Evolutionary conservation across 1,140 invertebrate species (phyloP), one percentile per base, ranked within the genome.

Genomic region (Seison nebaliae): DNA sequence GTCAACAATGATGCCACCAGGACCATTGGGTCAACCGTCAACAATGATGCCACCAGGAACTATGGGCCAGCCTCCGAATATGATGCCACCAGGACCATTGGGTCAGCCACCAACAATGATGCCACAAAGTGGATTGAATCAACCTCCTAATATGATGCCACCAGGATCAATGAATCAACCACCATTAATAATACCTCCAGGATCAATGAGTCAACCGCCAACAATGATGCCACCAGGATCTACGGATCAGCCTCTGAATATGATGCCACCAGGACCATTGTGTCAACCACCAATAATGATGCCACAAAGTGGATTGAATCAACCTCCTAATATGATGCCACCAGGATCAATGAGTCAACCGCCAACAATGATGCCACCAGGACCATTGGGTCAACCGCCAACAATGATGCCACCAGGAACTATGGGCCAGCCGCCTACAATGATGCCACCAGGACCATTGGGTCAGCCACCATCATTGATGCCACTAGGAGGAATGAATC

Each of bases 241-340:
- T 6, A 23, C n/a, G 5, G 11, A 5, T 11, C 5, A 5, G 5
- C 18, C 30, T 9, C 30, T 18, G 7, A 16, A 14, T 4, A 21
- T 23, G 26, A 20, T 23, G 8, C 21, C 34, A 24, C 15, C 6
- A 2, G 12, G 7, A 22, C 17, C 21, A 3, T 26, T 14, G 4
- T 26, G 18, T 9, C 28, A 36, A 28, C 24, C 36, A 19, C 36
- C 17, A 38, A 5, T 4, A 7, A 29, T 28, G 24, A 26, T n/a
- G 24, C 18, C 26, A 3, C 28, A 20, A 11, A 28, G 11, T 29
- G 28, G 26, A 31, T 21, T 12, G 24, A 18, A 28, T 8, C 15
- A 15, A 23, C 8, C 9, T n/a, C 28, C 28, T 5, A 21, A 15
- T 11, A 7, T 14, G 3, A 9, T 15, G 7, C 7, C 21, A 3